These are phyloP conservation scores for Ceratina japonica DNA, from an alignment of 1,140 invertebrate species.

Conservation along the genomic window DNA sequence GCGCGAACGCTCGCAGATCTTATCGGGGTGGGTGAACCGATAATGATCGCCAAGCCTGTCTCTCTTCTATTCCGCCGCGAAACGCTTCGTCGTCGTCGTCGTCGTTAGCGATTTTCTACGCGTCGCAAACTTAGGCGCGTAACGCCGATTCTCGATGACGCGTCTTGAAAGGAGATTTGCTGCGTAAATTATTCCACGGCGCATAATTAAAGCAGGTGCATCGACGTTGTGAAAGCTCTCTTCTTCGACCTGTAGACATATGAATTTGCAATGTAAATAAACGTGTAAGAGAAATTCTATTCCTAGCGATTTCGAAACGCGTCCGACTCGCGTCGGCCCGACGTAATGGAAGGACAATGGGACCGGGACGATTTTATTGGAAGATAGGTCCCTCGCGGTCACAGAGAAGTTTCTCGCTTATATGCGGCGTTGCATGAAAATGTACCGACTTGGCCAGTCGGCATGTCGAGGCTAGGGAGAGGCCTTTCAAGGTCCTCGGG, in stretches of 20 bases:
- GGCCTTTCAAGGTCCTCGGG: slow-evolving; percentile 40
- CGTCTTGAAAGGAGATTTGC: neutral
- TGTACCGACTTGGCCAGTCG: slow-evolving; percentile 31
- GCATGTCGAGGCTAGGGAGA: slow-evolving; percentile 45
- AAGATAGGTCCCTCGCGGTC: neutral
- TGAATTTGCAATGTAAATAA: too few species aligned
- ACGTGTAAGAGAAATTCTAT: too few species aligned
- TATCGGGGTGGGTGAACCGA: slow-evolving; percentile 36
- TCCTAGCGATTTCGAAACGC: neutral
- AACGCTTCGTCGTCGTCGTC: neutral
- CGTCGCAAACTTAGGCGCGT: too few species aligned
- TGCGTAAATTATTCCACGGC: neutral
- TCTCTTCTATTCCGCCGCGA: neutral
- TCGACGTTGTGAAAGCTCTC: too few species aligned
- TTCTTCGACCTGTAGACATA: too few species aligned
- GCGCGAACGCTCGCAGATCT: neutral
- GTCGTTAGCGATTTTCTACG: neutral
- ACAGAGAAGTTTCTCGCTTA: neutral
- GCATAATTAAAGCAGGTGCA: too few species aligned
- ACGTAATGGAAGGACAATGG: neutral
- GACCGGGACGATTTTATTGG: neutral
- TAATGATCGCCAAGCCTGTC: neutral
- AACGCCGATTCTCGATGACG: neutral
- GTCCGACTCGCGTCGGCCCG: neutral
- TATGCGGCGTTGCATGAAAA: slow-evolving; percentile 23